Evolutionary conservation across 2,797 vertebrate genomes (phyloP), one percentile per base, ranked within the genome.

Genomic region (Alexandromys oeconomus): DNA sequence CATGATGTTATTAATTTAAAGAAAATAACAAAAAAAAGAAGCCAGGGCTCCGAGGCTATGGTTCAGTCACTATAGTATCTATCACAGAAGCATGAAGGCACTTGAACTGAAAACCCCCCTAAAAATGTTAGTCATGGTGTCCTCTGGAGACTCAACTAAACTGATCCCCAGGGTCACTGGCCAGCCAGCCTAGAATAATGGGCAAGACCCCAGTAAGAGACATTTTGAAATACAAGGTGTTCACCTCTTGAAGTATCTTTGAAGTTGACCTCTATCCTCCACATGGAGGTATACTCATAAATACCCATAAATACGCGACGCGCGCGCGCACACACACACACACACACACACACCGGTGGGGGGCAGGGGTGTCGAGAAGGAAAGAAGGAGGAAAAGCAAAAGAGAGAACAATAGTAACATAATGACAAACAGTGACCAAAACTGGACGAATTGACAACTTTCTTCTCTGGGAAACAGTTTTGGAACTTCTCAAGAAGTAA

Each of bases 341-440:
- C 34, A 79, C 77, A 79, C 48, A 51, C 54, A 59, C 51, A 15
- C 37, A 61, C 57, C 51, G 0, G 48, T 51, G 46, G 48, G 14
- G 51, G 27, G 9, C 1, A 0, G 37, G 21, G 23, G 2, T 1
- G 3, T 2, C 1, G 0, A 34, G 48, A 10, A 2, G 8, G 77
- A 3, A 31, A n/a, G 77, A 21, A 17, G 21, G 27, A 48, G 46
- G 14, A 61, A 43, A 57, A 63, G 8, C 37, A 82, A 43, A 57
- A 43, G 25, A 21, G 17, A 59, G 34, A 57, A 15, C 1, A 67
- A 48, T 9, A 85, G 2, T 67, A 21, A 67, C 82, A 48, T 48
- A 25, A 15, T 29, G 43, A 54, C n/a, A 82, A 91, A 54, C 51
- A 51, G 8, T 92, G 81, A 71, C 17, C 9, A 31, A 73, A 69